These are phyloP conservation scores for Prietella phreatophila DNA, from an alignment of 2,113 vertebrate genomes.

Conservation along the genomic window DNA sequence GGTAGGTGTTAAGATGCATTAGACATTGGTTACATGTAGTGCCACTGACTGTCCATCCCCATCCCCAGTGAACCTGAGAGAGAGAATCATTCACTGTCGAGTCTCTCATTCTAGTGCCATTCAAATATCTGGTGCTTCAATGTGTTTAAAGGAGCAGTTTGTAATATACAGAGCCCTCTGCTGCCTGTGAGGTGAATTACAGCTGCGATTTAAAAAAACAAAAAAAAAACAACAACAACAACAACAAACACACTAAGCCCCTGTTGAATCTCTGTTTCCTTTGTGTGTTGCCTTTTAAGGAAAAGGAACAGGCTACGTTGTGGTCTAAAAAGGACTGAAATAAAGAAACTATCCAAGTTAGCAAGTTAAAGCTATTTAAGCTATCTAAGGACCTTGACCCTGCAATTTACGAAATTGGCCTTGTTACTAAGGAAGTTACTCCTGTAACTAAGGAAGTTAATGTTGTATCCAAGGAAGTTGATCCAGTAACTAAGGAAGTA, in stretches of 20 bases:
- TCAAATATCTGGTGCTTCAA: neutral
- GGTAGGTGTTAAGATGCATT: constrained; percentile 66
- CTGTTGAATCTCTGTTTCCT: neutral
- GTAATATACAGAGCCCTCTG: constrained; percentile 23
- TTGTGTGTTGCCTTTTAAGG: neutral
- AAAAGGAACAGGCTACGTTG: neutral
- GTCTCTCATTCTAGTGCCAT: neutral
- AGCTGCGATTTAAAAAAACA: neutral
- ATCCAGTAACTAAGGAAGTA: neutral
- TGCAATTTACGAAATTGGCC: neutral
- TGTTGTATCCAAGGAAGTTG: neutral
- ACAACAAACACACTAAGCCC: neutral
- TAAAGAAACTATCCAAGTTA: neutral
- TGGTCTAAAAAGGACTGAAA: no score
- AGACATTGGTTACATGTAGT: constrained; percentile 95
- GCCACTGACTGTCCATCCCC: constrained; percentile 97
- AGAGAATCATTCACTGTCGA: constrained; percentile 55
- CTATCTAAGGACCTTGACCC: neutral
- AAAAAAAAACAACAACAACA: neutral
- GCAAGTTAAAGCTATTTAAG: neutral
- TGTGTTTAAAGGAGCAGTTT: constrained; percentile 12
- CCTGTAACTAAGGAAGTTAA: neutral
- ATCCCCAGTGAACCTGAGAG: constrained; percentile 89
- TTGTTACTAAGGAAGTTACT: neutral
- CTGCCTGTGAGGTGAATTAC: neutral